Percentiles rank a stretch among this genome's conserved stretches.
Evolutionary conservation across 2,797 vertebrate species (phyloP).

Genomic region (Hoplostethus mediterraneus): DNA sequence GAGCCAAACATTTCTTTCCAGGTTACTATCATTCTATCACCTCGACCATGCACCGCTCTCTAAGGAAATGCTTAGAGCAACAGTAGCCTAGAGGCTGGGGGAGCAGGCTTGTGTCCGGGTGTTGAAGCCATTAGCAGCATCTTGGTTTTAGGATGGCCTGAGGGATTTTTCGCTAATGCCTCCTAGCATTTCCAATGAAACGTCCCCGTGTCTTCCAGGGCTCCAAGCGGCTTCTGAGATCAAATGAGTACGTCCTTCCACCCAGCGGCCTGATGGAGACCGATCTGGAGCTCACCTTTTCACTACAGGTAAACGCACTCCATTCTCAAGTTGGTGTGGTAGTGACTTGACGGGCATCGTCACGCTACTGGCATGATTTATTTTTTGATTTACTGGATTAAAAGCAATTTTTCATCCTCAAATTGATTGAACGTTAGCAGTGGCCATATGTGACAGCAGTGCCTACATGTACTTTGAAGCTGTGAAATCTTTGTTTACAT

Average conservation of each 20-base stretch:
- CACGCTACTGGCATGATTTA: background rate
- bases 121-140: background rate
- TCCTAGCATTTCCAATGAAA: background rate
- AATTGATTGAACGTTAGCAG: background rate
- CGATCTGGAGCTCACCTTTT: constrained; percentile 93
- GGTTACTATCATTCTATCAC: background rate
- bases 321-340: constrained; percentile 48
- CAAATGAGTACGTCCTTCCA: constrained; percentile 91
- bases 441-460: too few species aligned
- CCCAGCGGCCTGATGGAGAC: constrained; percentile 94
- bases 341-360: constrained; percentile 29
- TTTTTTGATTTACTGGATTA: background rate
- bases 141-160: too few species aligned
- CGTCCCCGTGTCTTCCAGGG: constrained; percentile 77
- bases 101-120: constrained; percentile 8
- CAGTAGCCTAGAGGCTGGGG: background rate
- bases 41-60: background rate
- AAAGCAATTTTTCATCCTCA: background rate
- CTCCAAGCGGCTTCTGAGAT: constrained; percentile 91
- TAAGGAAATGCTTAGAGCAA: background rate
- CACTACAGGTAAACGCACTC: constrained; percentile 87
- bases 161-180: too few species aligned
- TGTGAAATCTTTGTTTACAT: too few species aligned
- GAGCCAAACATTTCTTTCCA: background rate
- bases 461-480: too few species aligned